Evolutionary conservation across 2,113 vertebrate species (phyloP), one percentile per base, ranked within the genome.

Genomic region (Saccopteryx leptura): DNA sequence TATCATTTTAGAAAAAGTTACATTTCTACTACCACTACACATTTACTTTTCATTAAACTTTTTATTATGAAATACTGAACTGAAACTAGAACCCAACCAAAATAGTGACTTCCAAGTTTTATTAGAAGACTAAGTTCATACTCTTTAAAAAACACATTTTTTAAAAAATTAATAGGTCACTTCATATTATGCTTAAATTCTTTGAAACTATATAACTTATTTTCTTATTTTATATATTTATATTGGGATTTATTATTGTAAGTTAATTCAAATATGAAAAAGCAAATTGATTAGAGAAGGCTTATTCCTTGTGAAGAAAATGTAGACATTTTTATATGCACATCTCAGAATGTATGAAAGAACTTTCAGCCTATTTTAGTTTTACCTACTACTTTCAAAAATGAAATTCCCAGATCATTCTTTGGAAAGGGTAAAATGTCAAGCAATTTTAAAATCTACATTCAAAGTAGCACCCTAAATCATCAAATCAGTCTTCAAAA

Each of bases 41-140:
- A 76, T 66, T 89, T 75, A 13, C 31, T 78, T 96, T 85, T 96
- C 46, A 80, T 81, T 93, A 96, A 93, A 8, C n/a, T 88, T 85
- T 78, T 85, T 4, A 89, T 52, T 86, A 31, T 93, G 61, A 91
- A 91, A 81, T 86, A 63, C 50, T 61, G n/a, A 82, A 85, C 39
- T 91, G 68, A 89, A 79, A 83, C 66, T 81, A 81, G 66, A 96
- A 65, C 19, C 21, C 26, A 91, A 72, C 8, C 10, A 71, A 85
- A 88, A 94, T 78, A 87, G 19, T 95, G 28, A 93, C 13, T 84
- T 87, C 46, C 92, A 90, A 95, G 46, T 89, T 90, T 92, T 78
- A 50, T 91, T 50, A 72, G 19, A 72, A 92, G 28, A 92, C 74
- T 84, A 69, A 74, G 60, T 60, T 87, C 63, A 90, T 21, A 76